Evolutionary conservation across 2,888 invertebrate genomes (phyloP), one percentile per base, ranked within the genome.

Genomic region (Tryphoninae sp.): DNA sequence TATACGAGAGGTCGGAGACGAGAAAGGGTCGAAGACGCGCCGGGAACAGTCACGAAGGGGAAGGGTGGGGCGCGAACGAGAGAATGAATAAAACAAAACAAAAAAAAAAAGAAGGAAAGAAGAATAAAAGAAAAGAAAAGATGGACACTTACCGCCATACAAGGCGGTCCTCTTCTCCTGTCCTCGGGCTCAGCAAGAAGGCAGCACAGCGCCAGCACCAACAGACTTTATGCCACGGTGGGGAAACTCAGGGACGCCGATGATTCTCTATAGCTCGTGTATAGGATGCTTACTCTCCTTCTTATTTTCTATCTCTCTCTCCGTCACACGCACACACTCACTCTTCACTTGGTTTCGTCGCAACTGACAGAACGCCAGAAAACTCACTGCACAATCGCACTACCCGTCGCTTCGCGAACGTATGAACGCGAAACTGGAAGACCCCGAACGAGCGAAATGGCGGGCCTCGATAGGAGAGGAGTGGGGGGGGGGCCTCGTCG

Each of bases 111-210:
- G 22, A 33, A 78, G 7, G 22, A 33, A 78, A 64, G 23, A 19
- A 51, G 11, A 58, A 33, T 16, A 22, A 59, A 58, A 71, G 33
- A 40, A 59, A 62, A 67, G 22, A 59, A 62, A 61, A 55, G 74
- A 72, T 81, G 73, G 72, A 79, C 81, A 85, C 88, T 88, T 85
- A 89, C 88, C 65, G 61, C 87, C 85, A 69, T 84, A 86, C 74
- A 87, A 86, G 87, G 86, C 67, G 80, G 67, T 82, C 80, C 83
- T 77, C 78, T 65, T 67, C 74, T 59, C 53, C 19, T 68, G 77
- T 83, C 76, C 78, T 73, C 78, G 59, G 55, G 61, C 74, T 77
- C 77, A 67, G 53, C 74, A 64, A 71, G 77, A 73, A 62, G 51
- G 26, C 45, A 45, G 72, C 49, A 33, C 16, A 72, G 62, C 58